These are phyloP conservation scores for Micromys minutus DNA, from an alignment of 2,113 vertebrate species.

Conservation along the genomic window DNA sequence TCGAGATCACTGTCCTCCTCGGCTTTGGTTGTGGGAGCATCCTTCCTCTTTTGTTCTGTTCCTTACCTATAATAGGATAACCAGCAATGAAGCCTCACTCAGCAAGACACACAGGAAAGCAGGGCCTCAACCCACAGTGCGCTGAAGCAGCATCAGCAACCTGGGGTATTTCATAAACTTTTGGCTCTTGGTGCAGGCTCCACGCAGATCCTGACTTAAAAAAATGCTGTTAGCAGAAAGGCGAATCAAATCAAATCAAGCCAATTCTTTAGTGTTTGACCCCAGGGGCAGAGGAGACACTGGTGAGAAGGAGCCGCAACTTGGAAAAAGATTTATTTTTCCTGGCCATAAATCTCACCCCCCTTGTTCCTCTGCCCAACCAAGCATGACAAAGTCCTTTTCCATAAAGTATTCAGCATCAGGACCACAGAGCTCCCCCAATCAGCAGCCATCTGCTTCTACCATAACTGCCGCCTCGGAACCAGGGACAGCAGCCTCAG, in stretches of 20 bases:
- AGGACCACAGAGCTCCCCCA: conserved; percentile 91
- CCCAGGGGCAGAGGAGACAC: conserved; percentile 69
- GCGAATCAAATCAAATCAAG: conserved; percentile 56
- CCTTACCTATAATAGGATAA: not conserved
- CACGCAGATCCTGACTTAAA: not conserved
- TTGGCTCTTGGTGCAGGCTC: not conserved
- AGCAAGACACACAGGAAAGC: not conserved
- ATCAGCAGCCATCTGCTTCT: conserved; percentile 95
- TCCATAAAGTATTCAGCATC: conserved; percentile 92
- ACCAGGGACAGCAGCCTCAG: conserved; percentile 83
- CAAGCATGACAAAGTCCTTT: conserved; percentile 92
- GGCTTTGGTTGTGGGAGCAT: not conserved
- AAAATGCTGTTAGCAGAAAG: conserved; percentile 35
- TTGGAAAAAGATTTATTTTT: conserved; percentile 89
- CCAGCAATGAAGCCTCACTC: not conserved
- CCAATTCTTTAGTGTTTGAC: conserved; percentile 59
- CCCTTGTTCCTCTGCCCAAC: conserved; percentile 88
- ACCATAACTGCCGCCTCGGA: conserved; percentile 87
- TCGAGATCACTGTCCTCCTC: not conserved
- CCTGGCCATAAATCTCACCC: conserved; percentile 87
- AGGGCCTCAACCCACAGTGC: not conserved
- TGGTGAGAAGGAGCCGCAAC: conserved; percentile 82
- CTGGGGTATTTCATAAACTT: conserved; percentile 11
- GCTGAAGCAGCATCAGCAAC: not conserved
- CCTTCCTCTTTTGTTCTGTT: not conserved